phyloP scores from a whole-genome alignment of 2,113 vertebrate genomes.

The Rhinolophus ferrumequinum region DNA sequence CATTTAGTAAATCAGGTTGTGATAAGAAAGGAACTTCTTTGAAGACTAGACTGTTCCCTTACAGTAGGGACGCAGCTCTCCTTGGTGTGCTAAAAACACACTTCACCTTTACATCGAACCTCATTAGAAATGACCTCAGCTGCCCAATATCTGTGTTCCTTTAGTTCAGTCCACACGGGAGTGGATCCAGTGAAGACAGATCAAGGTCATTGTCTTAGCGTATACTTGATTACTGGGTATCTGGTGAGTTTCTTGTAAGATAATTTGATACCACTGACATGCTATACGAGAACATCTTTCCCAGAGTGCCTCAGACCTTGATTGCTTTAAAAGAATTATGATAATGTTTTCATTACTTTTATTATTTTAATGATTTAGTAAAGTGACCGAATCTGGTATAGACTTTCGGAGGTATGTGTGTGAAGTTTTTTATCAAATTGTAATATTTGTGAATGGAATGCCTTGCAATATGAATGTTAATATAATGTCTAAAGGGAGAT shows the following conservation, averaged over 20 bases:
- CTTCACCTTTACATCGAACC: background rate
- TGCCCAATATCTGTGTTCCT: slow-evolving; percentile 23
- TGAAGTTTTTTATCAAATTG: slow-evolving; percentile 82
- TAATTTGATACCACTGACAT: slow-evolving; percentile 69
- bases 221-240: slow-evolving; percentile 68
- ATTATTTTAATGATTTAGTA: slow-evolving; percentile 85
- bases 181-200: slow-evolving; percentile 69
- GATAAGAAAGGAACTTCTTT: background rate
- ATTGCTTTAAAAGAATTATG: slow-evolving; percentile 83
- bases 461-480: slow-evolving; percentile 75
- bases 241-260: slow-evolving; percentile 71
- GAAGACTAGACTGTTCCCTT: background rate
- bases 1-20: background rate
- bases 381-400: slow-evolving; percentile 81
- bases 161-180: slow-evolving; percentile 64
- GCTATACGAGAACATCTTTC: slow-evolving; percentile 79
- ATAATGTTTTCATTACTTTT: slow-evolving; percentile 84
- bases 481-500: slow-evolving; percentile 79
- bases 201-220: slow-evolving; percentile 72
- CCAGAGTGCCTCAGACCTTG: slow-evolving; percentile 87
- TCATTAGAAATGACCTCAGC: background rate
- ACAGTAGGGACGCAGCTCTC: background rate
- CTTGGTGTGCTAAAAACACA: background rate
- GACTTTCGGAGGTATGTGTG: slow-evolving; percentile 61
- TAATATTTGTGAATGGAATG: slow-evolving; percentile 82